Evolutionary conservation across 2,113 vertebrate genomes (phyloP).

Genomic region (Hystrix brachyura): DNA sequence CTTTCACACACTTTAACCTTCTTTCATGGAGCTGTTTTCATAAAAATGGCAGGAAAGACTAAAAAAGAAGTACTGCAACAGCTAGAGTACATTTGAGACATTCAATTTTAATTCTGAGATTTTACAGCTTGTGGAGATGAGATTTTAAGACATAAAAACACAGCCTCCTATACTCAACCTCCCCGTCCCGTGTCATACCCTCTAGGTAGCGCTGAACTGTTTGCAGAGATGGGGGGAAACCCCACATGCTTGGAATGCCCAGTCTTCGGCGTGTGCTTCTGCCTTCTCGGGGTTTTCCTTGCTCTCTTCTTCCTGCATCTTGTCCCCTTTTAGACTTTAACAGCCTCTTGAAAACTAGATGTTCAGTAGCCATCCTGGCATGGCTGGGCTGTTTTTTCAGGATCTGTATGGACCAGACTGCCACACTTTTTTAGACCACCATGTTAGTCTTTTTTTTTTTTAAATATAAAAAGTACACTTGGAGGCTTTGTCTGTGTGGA

Average conservation of each 20-base stretch:
- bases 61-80: neutral
- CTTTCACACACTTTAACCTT: neutral
- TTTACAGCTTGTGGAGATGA: neutral
- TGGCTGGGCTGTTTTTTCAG: neutral
- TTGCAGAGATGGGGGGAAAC: neutral
- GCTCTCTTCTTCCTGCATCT: neutral
- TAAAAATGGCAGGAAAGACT: constrained; percentile 38
- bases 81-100: neutral
- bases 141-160: constrained; percentile 50
- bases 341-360: neutral
- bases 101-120: constrained; percentile 26
- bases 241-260: neutral
- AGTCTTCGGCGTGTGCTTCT: neutral
- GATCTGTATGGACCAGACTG: neutral
- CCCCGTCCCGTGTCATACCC: neutral
- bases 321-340: neutral
- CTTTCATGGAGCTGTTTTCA: neutral
- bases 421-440: neutral
- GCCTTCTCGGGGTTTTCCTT: neutral
- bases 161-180: neutral
- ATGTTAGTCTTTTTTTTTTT: neutral
- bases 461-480: constrained; percentile 33
- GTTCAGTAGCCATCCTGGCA: neutral
- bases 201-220: neutral
- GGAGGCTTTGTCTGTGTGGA: constrained; percentile 43